Evolutionary conservation across 2,888 invertebrate species (phyloP).

Genomic region (Heliconius hortense): DNA sequence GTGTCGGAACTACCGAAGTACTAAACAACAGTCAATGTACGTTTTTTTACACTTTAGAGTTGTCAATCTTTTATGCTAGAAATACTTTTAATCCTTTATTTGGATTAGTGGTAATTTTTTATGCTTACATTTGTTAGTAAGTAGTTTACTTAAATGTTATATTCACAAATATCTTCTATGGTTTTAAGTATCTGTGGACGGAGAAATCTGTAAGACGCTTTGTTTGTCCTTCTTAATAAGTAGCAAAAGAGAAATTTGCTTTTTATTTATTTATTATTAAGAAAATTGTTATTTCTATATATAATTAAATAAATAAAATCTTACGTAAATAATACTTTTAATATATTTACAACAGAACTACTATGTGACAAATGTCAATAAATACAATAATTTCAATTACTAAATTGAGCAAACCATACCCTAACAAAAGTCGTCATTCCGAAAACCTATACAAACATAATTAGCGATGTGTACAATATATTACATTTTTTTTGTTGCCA

Average conservation of each 20-base stretch:
- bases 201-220: neutral
- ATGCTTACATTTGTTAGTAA: neutral
- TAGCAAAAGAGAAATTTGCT: neutral
- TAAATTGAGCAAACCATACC: constrained; percentile 33
- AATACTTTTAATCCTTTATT: constrained; percentile 29
- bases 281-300: too few relatives aligned
- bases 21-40: constrained; percentile 68
- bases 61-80: constrained; percentile 38
- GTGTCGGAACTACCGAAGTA: constrained; percentile 69
- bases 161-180: neutral
- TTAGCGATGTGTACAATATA: constrained; percentile 73
- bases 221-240: neutral
- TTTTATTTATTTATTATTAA: neutral
- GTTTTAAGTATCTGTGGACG: neutral
- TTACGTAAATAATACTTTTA: neutral
- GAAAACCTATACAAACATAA: constrained; percentile 75
- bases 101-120: constrained; percentile 21
- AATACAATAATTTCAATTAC: constrained; percentile 29
- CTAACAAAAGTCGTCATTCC: constrained; percentile 54
- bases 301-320: too few relatives aligned
- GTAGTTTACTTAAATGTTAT: neutral
- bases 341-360: neutral
- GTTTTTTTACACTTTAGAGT: constrained; percentile 61
- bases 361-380: too few relatives aligned
- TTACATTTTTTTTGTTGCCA: constrained; percentile 75